These are phyloP conservation scores for Macroglossus sobrinus DNA, from an alignment of 2,113 vertebrate genomes.

Conservation along the genomic window DNA sequence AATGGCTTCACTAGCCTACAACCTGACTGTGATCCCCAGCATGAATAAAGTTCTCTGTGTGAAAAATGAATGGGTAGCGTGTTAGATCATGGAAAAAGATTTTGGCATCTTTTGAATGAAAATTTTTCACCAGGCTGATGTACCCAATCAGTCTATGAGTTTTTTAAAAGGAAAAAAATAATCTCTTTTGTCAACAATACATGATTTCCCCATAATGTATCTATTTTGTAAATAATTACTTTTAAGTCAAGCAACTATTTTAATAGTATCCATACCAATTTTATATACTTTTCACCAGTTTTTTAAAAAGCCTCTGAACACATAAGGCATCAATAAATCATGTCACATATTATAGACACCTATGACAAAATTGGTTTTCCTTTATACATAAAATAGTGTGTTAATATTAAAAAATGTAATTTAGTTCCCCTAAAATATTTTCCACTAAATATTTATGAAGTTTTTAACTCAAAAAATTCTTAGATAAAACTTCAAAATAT, in stretches of 20 bases:
- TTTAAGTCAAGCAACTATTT: neutral
- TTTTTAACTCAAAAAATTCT: constrained; percentile 10
- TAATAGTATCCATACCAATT: constrained; percentile 1
- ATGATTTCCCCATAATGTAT: neutral
- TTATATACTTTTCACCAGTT: neutral
- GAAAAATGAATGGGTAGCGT: constrained; percentile 35
- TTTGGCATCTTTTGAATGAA: constrained; percentile 52
- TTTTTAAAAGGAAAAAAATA: constrained; percentile 35
- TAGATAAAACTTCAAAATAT: neutral
- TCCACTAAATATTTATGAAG: constrained; percentile 10
- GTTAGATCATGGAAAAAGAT: constrained; percentile 39
- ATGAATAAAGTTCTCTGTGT: constrained; percentile 31
- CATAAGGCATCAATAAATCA: neutral
- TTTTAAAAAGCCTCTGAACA: neutral
- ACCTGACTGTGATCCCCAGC: neutral
- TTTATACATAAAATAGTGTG: neutral
- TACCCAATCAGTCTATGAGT: neutral
- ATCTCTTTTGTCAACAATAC: constrained; percentile 28
- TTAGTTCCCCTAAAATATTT: neutral
- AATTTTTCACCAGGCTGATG: constrained; percentile 21
- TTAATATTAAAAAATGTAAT: constrained; percentile 6
- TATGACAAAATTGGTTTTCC: neutral
- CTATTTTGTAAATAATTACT: constrained; percentile 27
- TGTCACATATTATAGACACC: neutral
- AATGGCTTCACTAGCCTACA: neutral